A percentile compares a stretch with the other conserved stretches of the same genome.
Evolutionary conservation across 2,113 vertebrate species (phyloP).

Genomic region (Caranx ignobilis): DNA sequence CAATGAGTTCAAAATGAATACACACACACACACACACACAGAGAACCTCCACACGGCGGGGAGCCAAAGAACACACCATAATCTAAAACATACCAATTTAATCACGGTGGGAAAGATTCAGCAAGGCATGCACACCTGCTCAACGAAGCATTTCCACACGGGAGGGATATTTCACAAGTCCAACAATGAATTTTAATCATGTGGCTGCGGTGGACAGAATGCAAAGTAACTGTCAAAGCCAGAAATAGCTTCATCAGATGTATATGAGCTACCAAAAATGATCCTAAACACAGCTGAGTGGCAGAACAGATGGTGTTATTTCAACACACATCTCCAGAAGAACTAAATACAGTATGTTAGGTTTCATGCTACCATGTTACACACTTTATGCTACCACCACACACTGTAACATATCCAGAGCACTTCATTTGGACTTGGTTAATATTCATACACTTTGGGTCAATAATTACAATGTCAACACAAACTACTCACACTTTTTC

Average conservation of each 20-base stretch:
- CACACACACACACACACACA: conserved; percentile 24
- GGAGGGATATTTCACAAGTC: conserved; percentile 59
- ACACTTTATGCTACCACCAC: neutral
- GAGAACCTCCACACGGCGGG: conserved; percentile 44
- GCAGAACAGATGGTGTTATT: conserved; percentile 55
- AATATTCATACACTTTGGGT: neutral
- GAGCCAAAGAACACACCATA: conserved; percentile 78
- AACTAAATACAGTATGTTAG: conserved; percentile 25
- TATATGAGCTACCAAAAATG: conserved; percentile 26
- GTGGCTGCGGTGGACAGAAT: conserved; percentile 44
- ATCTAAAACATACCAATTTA: conserved; percentile 76
- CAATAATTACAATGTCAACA: neutral
- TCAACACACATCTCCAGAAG: conserved; percentile 28
- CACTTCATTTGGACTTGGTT: neutral
- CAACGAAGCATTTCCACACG: conserved; percentile 50
- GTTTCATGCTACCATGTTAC: conserved; percentile 26
- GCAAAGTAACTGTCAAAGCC: conserved; percentile 54
- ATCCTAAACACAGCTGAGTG: conserved; percentile 33
- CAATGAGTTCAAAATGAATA: conserved; percentile 65
- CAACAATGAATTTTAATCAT: conserved; percentile 64
- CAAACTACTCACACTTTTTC: neutral
- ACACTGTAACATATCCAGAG: neutral
- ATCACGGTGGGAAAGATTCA: conserved; percentile 69
- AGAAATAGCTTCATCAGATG: conserved; percentile 49
- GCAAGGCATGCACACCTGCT: conserved; percentile 76